Conservation (phyloP, 2,797 vertebrate species). For the Chrosomus eos region DNA sequence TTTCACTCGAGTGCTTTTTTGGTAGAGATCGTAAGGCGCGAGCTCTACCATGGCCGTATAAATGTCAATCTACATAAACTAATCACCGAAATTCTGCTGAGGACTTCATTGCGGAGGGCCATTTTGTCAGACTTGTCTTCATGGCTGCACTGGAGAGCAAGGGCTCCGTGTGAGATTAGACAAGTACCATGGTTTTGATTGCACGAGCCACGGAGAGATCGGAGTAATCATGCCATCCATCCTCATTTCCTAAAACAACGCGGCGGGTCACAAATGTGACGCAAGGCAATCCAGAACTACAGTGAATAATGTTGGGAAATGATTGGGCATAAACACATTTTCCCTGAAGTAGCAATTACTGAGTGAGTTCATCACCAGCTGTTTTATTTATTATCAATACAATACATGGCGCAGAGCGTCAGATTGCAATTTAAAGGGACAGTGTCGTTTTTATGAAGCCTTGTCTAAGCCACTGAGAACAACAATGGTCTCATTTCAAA, state of each 20-base stretch:
- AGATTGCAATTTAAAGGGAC: slow-evolving; percentile 32
- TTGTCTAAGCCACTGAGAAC: not conserved
- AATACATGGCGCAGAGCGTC: slow-evolving; percentile 19
- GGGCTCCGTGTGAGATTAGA: slow-evolving; percentile 72
- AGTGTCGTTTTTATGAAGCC: not conserved
- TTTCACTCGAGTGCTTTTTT: slow-evolving; percentile 50
- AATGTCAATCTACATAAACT: slow-evolving; percentile 62
- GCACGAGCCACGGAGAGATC: slow-evolving; percentile 70
- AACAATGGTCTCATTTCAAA: slow-evolving; percentile 19
- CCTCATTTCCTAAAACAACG: slow-evolving; percentile 46
- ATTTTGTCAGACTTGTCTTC: slow-evolving; percentile 60
- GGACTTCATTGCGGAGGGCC: slow-evolving; percentile 63
- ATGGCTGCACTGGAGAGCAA: slow-evolving; percentile 42
- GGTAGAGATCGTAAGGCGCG: slow-evolving; percentile 42
- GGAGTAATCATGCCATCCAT: slow-evolving; percentile 68
- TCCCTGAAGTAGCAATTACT: slow-evolving; percentile 20
- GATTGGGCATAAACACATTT: slow-evolving; percentile 30
- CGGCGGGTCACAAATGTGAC: slow-evolving; percentile 30
- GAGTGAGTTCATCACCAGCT: slow-evolving; percentile 26
- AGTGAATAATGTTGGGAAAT: slow-evolving; percentile 37
- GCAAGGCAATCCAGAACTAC: slow-evolving; percentile 32
- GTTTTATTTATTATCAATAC: slow-evolving; percentile 63
- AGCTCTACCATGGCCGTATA: slow-evolving; percentile 51
- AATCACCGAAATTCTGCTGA: slow-evolving; percentile 65
- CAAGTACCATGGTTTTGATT: slow-evolving; percentile 73